phyloP scores from a whole-genome alignment of 1,140 invertebrate species.

The Popillia japonica region DNA sequence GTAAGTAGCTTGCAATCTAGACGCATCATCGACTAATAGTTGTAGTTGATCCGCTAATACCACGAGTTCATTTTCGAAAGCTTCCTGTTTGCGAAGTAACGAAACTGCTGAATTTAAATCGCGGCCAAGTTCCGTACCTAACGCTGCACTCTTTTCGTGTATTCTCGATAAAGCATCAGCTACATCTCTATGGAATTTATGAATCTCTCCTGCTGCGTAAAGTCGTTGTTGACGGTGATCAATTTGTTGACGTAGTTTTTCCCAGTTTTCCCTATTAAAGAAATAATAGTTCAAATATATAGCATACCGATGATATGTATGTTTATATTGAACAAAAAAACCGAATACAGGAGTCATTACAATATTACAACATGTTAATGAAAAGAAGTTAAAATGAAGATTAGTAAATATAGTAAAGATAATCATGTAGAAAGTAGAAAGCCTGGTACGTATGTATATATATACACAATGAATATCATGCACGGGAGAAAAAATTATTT shows the following conservation, averaged over 20 bases:
- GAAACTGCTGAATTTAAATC: constrained; percentile 89
- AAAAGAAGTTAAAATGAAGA: no score
- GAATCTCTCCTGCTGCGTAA: constrained; percentile 93
- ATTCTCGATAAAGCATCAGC: constrained; percentile 91
- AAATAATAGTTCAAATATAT: neutral
- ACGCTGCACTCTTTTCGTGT: constrained; percentile 84
- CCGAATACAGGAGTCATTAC: no score
- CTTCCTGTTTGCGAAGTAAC: constrained; percentile 87
- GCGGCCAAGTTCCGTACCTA: constrained; percentile 85
- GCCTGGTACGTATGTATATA: no score
- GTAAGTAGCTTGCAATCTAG: constrained; percentile 85
- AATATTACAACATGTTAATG: no score
- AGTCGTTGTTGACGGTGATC: constrained; percentile 86
- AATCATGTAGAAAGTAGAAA: no score
- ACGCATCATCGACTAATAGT: constrained; percentile 90
- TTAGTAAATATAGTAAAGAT: no score
- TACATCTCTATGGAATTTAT: constrained; percentile 95
- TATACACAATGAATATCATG: no score
- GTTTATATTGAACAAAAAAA: no score
- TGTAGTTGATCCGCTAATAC: constrained; percentile 93
- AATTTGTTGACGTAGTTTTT: constrained; percentile 85
- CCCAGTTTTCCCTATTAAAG: constrained; percentile 80
- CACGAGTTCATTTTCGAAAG: constrained; percentile 94
- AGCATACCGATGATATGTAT: no score
- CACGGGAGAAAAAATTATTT: no score